phyloP scores from a whole-genome alignment of 2,797 vertebrate genomes.

The Eulemur rubriventer region DNA sequence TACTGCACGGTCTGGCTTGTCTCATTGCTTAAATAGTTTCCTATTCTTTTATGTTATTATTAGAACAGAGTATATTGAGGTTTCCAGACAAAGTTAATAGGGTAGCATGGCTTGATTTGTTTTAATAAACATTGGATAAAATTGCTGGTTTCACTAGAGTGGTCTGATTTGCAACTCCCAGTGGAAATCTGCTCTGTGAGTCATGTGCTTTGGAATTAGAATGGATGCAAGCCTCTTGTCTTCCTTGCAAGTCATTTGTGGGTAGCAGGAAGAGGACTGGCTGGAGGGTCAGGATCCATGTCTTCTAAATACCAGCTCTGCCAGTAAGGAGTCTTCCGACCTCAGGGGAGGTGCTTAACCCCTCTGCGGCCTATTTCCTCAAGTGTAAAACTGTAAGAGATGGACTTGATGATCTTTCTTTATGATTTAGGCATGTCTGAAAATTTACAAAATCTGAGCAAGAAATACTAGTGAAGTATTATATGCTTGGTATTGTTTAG shows the following conservation, averaged over 20 bases:
- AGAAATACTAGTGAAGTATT: not conserved
- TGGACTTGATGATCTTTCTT: not conserved
- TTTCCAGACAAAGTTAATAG: conserved; percentile 73
- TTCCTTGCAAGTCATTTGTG: not conserved
- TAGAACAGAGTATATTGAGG: conserved; percentile 67
- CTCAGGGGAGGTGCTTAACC: not conserved
- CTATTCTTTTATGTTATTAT: conserved; percentile 70
- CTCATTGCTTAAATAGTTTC: conserved; percentile 78
- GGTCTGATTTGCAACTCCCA: not conserved
- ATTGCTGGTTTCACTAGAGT: conserved; percentile 50
- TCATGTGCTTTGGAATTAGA: not conserved
- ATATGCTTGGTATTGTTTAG: not conserved
- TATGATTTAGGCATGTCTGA: not conserved
- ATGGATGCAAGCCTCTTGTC: not conserved
- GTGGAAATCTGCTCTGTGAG: not conserved
- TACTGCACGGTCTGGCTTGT: conserved; percentile 64
- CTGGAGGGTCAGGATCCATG: not conserved
- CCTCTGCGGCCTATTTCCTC: not conserved
- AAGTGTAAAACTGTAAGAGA: not conserved
- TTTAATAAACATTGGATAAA: conserved; percentile 78
- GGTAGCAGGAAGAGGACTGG: not conserved
- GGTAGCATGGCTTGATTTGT: conserved; percentile 75
- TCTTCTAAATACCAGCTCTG: not conserved
- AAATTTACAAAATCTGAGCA: not conserved
- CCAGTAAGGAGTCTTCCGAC: not conserved